These are phyloP conservation scores for Buceros bicornis DNA, from an alignment of 2,797 vertebrate species.

Conservation along the genomic window DNA sequence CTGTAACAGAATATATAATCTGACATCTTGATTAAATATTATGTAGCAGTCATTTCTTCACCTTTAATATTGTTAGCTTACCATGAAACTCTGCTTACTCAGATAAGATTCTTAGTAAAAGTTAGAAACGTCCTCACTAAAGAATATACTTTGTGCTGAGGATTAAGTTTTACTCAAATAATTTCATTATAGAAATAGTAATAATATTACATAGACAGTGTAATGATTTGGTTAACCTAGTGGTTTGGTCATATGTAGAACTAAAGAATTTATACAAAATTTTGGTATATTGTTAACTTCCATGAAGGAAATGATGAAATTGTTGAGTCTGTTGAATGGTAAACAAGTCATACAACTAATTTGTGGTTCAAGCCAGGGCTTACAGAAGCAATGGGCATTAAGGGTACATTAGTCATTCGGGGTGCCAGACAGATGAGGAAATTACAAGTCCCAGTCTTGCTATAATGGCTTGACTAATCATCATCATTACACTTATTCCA, in stretches of 20 bases:
- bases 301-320: background rate
- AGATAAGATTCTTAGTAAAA: background rate
- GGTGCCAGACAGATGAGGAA: slow-evolving; percentile 15
- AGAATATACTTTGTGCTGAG: background rate
- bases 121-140: background rate
- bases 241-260: background rate
- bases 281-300: background rate
- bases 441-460: background rate
- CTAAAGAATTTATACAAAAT: background rate
- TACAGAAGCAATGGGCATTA: background rate
- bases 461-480: background rate
- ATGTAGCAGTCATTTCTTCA: background rate
- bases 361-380: background rate
- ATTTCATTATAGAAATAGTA: background rate
- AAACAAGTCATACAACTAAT: background rate
- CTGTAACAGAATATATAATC: background rate
- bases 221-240: background rate
- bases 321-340: background rate
- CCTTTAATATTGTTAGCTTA: background rate
- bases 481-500: background rate
- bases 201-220: background rate
- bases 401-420: background rate
- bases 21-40: background rate
- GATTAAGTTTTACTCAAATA: background rate
- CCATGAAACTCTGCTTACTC: background rate